These are phyloP conservation scores for Brachionus koreanus DNA, from an alignment of 1,140 invertebrate species.

Conservation along the genomic window DNA sequence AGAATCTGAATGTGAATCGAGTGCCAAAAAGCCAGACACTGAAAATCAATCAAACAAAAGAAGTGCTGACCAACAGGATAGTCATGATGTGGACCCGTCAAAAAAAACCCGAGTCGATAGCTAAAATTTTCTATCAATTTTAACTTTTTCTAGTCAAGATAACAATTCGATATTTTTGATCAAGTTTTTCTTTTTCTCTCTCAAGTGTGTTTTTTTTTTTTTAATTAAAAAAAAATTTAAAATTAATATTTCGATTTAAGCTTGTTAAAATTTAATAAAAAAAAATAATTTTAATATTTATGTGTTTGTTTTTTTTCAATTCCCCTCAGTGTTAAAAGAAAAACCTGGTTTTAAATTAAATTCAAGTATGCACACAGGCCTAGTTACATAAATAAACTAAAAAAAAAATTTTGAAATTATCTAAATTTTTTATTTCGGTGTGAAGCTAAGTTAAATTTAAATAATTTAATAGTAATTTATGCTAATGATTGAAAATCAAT, in stretches of 20 bases:
- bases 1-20: neutral
- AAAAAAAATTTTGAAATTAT: neutral
- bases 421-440: neutral
- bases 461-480: neutral
- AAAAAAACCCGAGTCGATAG: slow-evolving; percentile 6
- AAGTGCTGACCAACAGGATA: neutral
- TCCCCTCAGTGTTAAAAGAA: neutral
- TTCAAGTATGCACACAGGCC: neutral
- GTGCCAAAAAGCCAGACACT: neutral
- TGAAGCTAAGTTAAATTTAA: neutral
- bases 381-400: slow-evolving; percentile 6
- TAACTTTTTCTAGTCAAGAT: slow-evolving; percentile 28
- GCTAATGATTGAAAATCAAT: slow-evolving; percentile 30
- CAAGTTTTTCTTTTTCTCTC: neutral
- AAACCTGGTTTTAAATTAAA: neutral
- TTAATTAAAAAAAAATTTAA: neutral
- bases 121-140: neutral
- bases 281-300: slow-evolving; percentile 12
- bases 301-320: neutral
- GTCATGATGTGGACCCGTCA: neutral
- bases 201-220: neutral
- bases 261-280: slow-evolving; percentile 17
- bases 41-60: neutral
- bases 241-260: neutral
- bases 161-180: neutral